Percentiles rank a stretch among this genome's conserved stretches.
These are phyloP conservation scores for Solen grandis DNA, from an alignment of 1,140 invertebrate genomes.

Conservation along the genomic window DNA sequence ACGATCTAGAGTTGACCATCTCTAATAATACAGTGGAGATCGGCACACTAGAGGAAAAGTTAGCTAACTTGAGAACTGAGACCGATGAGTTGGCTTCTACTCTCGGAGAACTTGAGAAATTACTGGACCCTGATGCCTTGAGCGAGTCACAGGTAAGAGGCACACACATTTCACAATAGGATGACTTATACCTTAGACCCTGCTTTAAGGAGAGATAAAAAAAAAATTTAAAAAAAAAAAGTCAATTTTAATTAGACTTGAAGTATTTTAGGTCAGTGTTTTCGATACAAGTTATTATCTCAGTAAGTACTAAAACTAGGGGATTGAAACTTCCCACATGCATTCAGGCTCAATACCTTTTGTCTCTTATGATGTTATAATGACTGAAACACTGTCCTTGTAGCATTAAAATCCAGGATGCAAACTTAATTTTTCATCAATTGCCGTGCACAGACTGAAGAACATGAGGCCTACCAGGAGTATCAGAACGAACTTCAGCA, in stretches of 20 bases:
- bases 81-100: constrained; percentile 38
- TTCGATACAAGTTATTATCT: neutral
- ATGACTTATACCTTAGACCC: no score
- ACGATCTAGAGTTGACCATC: constrained; percentile 13
- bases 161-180: no score
- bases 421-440: no score
- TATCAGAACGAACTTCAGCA: constrained; percentile 41
- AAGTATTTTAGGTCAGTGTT: no score
- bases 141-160: constrained; percentile 28
- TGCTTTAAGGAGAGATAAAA: no score
- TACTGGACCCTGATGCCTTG: constrained; percentile 10
- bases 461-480: constrained; percentile 37
- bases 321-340: no score
- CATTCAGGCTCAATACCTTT: neutral
- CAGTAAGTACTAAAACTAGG: no score
- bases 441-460: constrained; percentile 52
- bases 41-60: constrained; percentile 11
- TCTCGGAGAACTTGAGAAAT: constrained; percentile 14
- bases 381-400: no score
- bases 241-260: no score
- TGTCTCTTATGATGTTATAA: no score
- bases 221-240: no score
- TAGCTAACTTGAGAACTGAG: constrained; percentile 47
- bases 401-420: no score
- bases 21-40: constrained; percentile 21